Base-by-base conservation (phyloP, 2,113 vertebrate species). In the Sciurus niger region DNA sequence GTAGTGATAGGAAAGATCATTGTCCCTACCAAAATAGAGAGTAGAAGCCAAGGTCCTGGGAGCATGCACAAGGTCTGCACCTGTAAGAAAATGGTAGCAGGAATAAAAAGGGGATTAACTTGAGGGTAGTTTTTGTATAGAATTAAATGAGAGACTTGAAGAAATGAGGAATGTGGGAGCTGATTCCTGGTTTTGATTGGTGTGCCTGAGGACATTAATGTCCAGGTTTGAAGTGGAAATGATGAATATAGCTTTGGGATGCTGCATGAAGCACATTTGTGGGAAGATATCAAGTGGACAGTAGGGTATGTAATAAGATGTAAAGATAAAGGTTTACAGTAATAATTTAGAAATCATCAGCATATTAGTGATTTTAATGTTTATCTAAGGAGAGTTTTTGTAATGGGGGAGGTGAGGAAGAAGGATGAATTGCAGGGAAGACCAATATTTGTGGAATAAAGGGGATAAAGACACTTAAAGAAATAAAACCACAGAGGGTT, bases 401-500 rank as follows among this genome's bases (percentile, higher is more conserved):
- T 46, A 77, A 51, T 60, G 34, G 5, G 28, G 12, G 83, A 90
- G 86, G 20, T 80, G 28, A 87, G n/a, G 51, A 55, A 63, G 51
- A 70, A 43, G 22, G 18, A 55, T 24, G 20, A 77, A 73, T 91
- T 84, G 8, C 16, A 67, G 68, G 7, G 32, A 84, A 82, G 30
- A 51, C 60, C 60, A 68, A 18, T 63, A 82, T 93, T 93, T 68
- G 40, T 55, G 46, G 34, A 77, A 3, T 34, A 67, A 25, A 77
- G 24, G 9, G 20, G 37, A 74, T 28, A 30, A 84, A 88, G 24
- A n/a, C 3, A 48, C 76, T 93, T 79, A 63, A 67, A 17, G 48
- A 96, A 79, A 84, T 72, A 60, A 46, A 84, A 80, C 43, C 28
- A 82, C 28, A 87, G 18, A 76, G 7, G 32, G 17, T 87, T 93